phyloP scores from a whole-genome alignment of 2,113 vertebrate species.

The Colius striatus region DNA sequence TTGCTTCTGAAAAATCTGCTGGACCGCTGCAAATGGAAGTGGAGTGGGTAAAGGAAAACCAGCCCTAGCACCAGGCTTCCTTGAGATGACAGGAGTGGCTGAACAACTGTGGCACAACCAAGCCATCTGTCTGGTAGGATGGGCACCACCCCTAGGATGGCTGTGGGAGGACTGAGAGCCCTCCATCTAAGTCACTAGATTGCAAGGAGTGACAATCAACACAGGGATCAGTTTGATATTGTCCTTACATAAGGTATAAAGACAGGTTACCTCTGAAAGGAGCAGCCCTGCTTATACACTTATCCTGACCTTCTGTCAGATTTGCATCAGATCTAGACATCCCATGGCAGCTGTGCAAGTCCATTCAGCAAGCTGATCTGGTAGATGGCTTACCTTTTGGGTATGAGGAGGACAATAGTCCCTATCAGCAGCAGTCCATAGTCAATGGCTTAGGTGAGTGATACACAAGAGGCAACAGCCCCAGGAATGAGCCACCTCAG shows the following conservation, averaged over 20 bases:
- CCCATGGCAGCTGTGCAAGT: not conserved
- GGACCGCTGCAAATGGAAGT: not conserved
- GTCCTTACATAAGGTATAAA: fast-evolving
- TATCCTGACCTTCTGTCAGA: not conserved
- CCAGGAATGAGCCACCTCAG: not conserved
- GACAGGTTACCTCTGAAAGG: not conserved
- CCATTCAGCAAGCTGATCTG: not conserved
- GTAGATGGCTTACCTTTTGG: not conserved
- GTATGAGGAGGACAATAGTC: not conserved
- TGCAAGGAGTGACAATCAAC: not conserved
- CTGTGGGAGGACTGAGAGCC: not conserved
- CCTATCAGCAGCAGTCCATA: not conserved
- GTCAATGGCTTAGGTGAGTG: not conserved
- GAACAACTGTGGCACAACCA: fast-evolving
- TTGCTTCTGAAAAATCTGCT: not conserved
- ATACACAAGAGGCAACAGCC: not conserved
- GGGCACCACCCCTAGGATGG: fast-evolving
- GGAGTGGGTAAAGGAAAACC: not conserved
- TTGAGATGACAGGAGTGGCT: not conserved
- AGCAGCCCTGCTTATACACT: not conserved
- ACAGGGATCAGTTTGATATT: not conserved
- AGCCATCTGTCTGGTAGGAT: not conserved
- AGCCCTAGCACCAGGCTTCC: not conserved
- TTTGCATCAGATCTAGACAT: not conserved
- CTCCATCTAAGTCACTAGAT: not conserved